Base-by-base conservation (phyloP, 64 coral and sea anemone genomes). In the Montipora sp. region DNA sequence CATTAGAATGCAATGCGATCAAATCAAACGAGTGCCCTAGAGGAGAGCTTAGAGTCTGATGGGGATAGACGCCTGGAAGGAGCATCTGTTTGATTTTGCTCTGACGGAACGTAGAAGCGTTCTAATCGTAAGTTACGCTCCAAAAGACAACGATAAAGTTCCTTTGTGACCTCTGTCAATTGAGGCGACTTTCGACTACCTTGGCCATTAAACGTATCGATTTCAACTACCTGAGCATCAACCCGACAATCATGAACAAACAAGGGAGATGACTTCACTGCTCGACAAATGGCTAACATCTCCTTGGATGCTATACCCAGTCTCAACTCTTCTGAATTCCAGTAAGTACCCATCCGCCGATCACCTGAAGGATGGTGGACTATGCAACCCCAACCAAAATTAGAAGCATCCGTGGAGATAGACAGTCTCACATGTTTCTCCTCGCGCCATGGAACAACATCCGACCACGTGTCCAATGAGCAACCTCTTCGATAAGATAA, bases 401-500 rank as follows among this genome's bases (percentile, higher is more conserved):
- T 36, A 36, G 27, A 36, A 36, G 27, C 27, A 36, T 36, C 27
- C 27, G 27, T 36, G 27, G 0, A 36, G 27, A 36, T 36, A 36
- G 1, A 1, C 27, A 27, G 27, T 27, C 27, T 27, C 27, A 27
- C 27, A 36, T 36, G 66, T 12, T 19, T 87, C 11, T 87, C 84
- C 11, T 94, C 87, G 9, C 87, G 47, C 82, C 91, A 61, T 2
- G 43, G 66, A 74, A 46, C 9, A 18, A 48, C 4, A 11, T 10
- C 59, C 69, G 7, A 7, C 43, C 27, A 36, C 43, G 27, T 21
- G 50, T 10, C 65, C 84, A 24, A 20, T 89, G 92, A 19, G 59
- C 27, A 53, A 83, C 66, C 67, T 89, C 78, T 75, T 43, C 48
- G 5, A 51, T 10, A 13, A 87, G 75, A 16, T 9, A 1, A 10